phyloP scores from a whole-genome alignment of 1,140 invertebrate genomes.

The Papilio glaucus region DNA sequence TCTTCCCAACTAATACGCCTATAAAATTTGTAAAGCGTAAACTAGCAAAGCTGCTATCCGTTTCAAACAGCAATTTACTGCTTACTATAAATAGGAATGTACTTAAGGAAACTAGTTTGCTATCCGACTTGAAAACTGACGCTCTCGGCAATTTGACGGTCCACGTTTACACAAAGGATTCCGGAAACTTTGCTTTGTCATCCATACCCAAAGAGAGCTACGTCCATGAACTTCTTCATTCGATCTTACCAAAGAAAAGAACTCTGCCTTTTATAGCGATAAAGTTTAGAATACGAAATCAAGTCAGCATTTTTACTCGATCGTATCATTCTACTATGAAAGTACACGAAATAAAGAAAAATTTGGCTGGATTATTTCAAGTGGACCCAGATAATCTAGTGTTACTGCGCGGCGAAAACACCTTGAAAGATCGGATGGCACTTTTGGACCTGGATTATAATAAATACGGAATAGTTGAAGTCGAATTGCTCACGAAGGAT shows the following conservation, averaged over 20 bases:
- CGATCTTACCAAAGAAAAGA: conserved; percentile 70
- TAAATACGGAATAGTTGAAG: conserved; percentile 77
- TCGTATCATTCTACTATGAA: conserved; percentile 76
- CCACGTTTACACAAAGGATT: conserved; percentile 74
- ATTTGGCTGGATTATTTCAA: conserved; percentile 73
- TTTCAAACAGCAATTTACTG: conserved; percentile 70
- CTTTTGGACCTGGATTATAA: conserved; percentile 78
- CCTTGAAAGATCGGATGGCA: conserved; percentile 70
- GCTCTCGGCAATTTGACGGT: conserved; percentile 62
- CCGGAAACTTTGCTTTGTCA: conserved; percentile 66
- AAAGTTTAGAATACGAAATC: conserved; percentile 77
- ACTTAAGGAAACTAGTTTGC: conserved; percentile 67
- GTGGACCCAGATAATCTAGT: conserved; percentile 68
- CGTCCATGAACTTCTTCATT: conserved; percentile 68
- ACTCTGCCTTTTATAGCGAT: conserved; percentile 74
- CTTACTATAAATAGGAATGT: conserved; percentile 73
- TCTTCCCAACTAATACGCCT: conserved; percentile 73
- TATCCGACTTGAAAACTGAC: conserved; percentile 72
- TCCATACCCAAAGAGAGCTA: conserved; percentile 72
- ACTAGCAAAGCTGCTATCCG: conserved; percentile 69
- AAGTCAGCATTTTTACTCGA: conserved; percentile 74
- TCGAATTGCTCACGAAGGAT: conserved; percentile 77
- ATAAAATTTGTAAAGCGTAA: conserved; percentile 76
- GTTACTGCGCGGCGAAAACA: conserved; percentile 64
- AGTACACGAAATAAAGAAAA: conserved; percentile 77